Evolutionary conservation across 2,113 vertebrate genomes (phyloP).

Genomic region (Chamaea fasciata): DNA sequence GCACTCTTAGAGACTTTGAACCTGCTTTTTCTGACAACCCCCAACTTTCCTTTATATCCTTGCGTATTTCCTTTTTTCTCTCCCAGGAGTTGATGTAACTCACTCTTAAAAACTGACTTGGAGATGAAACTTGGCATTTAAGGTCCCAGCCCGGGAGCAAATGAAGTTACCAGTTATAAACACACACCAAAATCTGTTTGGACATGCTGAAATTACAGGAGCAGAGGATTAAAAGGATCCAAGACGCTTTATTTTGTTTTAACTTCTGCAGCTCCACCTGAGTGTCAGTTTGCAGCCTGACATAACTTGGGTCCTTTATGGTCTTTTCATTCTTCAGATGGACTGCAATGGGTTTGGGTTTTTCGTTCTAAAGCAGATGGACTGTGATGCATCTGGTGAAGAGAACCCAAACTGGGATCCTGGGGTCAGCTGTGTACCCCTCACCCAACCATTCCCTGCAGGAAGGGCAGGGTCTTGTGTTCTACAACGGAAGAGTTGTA

Average conservation of each 20-base stretch:
- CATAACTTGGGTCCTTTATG: background rate
- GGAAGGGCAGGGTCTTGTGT: background rate
- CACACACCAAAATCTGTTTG: conserved; percentile 62
- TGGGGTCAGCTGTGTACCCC: fast-evolving
- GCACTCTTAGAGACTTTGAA: background rate
- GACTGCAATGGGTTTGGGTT: background rate
- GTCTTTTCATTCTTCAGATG: background rate
- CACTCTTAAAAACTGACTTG: conserved; percentile 40
- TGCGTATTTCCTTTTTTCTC: background rate
- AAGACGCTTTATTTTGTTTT: conserved; percentile 20
- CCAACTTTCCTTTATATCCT: background rate
- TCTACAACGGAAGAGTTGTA: background rate
- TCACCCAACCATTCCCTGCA: fast-evolving
- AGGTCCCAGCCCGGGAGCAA: conserved; percentile 60
- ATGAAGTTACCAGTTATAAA: conserved; percentile 64
- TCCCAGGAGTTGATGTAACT: background rate
- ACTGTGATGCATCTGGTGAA: fast-evolving
- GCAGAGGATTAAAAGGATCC: conserved; percentile 57
- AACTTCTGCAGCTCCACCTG: background rate
- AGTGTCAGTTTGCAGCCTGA: background rate
- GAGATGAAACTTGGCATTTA: conserved; percentile 62
- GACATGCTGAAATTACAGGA: conserved; percentile 61
- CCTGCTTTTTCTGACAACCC: background rate
- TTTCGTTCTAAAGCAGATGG: background rate
- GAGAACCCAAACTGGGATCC: background rate